These are phyloP conservation scores for Melipona beecheii DNA, from an alignment of 2,888 invertebrate genomes.

Conservation along the genomic window DNA sequence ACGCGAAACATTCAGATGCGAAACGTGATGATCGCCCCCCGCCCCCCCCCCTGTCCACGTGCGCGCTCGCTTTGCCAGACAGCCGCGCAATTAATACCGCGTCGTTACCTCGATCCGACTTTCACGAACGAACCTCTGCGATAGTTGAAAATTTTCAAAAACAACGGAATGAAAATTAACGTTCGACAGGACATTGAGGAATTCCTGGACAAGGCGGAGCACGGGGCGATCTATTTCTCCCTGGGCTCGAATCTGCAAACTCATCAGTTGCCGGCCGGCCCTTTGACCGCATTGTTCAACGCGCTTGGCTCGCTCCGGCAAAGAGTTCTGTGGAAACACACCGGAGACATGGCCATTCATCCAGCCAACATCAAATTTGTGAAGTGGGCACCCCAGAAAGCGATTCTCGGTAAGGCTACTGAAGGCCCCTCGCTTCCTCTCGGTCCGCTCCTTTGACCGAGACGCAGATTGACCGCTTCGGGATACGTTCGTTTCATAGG, in stretches of 20 bases:
- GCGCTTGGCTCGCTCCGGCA: slow-evolving; percentile 81
- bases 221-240: slow-evolving; percentile 83
- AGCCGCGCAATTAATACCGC: slow-evolving; percentile 57
- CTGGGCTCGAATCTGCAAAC: slow-evolving; percentile 83
- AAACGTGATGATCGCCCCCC: slow-evolving; percentile 64
- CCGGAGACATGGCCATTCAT: slow-evolving; percentile 75
- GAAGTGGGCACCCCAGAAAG: slow-evolving; percentile 83
- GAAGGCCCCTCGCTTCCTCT: slow-evolving; percentile 47
- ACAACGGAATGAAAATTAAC: neutral
- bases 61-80: slow-evolving; percentile 41
- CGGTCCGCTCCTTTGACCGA: slow-evolving; percentile 48
- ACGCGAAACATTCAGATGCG: slow-evolving; percentile 47
- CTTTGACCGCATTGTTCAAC: slow-evolving; percentile 77
- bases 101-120: slow-evolving; percentile 6
- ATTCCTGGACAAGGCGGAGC: slow-evolving; percentile 79
- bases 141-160: too few relatives aligned
- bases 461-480: slow-evolving; percentile 53
- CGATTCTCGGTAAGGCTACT: slow-evolving; percentile 79
- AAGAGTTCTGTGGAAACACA: slow-evolving; percentile 83
- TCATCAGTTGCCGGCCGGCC: slow-evolving; percentile 77
- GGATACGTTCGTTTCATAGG: slow-evolving; percentile 49
- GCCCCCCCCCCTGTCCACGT: too few relatives aligned
- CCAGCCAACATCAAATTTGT: slow-evolving; percentile 82
- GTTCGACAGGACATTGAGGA: slow-evolving; percentile 77
- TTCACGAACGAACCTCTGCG: neutral